Conservation (phyloP, 2,888 invertebrate genomes). For the Metallyticus violacea region DNA sequence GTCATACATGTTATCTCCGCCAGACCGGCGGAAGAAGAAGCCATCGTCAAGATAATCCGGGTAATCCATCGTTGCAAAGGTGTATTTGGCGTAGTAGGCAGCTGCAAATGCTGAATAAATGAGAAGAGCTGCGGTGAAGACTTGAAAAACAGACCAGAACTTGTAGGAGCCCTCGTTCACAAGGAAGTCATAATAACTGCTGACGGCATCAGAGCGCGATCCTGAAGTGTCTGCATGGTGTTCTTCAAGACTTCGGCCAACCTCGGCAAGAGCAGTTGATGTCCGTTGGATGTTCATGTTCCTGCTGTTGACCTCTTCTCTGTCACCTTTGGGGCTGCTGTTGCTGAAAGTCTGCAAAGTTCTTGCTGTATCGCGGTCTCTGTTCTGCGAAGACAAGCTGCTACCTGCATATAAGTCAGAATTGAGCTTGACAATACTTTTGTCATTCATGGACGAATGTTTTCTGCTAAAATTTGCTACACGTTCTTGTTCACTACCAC, state of each 20-base stretch:
- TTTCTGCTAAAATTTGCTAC: too few species aligned
- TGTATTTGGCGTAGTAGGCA: conserved; percentile 84
- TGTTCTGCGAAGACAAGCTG: too few species aligned
- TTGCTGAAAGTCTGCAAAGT: neutral
- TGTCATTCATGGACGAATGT: too few species aligned
- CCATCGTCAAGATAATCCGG: conserved; percentile 71
- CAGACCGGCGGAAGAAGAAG: conserved; percentile 66
- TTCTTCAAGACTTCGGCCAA: too few species aligned
- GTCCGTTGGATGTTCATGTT: too few species aligned
- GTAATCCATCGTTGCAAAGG: conserved; percentile 70
- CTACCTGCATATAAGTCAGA: too few species aligned
- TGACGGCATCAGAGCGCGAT: conserved; percentile 13
- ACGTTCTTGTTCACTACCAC: too few species aligned
- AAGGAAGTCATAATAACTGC: conserved; percentile 74
- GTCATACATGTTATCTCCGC: neutral
- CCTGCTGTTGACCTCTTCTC: too few species aligned
- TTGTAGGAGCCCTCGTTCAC: conserved; percentile 87
- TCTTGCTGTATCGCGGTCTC: neutral
- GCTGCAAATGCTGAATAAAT: conserved; percentile 84
- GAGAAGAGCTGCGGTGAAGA: conserved; percentile 74
- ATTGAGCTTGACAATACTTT: too few species aligned
- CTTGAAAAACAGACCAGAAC: conserved; percentile 86
- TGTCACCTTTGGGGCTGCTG: too few species aligned
- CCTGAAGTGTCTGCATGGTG: too few species aligned
- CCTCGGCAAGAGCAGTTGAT: too few species aligned